Conservation (phyloP, 1,140 invertebrate species). For the Tenebrio molitor region DNA sequence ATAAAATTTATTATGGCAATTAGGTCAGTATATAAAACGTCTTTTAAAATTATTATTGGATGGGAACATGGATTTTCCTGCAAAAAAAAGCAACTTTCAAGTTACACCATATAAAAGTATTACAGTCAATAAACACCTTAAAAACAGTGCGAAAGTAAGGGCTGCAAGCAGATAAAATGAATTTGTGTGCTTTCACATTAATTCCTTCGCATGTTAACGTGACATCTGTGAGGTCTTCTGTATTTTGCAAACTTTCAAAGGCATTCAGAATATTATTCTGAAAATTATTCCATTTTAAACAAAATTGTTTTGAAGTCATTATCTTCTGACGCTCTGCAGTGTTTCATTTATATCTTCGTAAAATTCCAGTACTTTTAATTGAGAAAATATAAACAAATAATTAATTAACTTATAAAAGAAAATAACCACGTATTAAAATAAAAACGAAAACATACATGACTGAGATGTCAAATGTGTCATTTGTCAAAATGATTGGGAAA, state of each 20-base stretch:
- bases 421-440: slow-evolving; percentile 38
- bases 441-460: slow-evolving; percentile 27
- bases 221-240: slow-evolving; percentile 74
- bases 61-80: slow-evolving; percentile 87
- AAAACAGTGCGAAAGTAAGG: slow-evolving; percentile 69
- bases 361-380: neutral
- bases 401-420: slow-evolving; percentile 25
- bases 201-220: slow-evolving; percentile 74
- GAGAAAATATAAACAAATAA: slow-evolving; percentile 26
- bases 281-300: slow-evolving; percentile 77
- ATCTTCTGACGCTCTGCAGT: slow-evolving; percentile 31
- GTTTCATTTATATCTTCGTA: slow-evolving; percentile 2
- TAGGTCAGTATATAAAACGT: slow-evolving; percentile 77
- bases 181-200: slow-evolving; percentile 69
- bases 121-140: slow-evolving; percentile 60
- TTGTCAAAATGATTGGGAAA: neutral
- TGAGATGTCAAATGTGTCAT: slow-evolving; percentile 14
- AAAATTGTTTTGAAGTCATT: slow-evolving; percentile 70
- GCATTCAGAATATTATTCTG: slow-evolving; percentile 71
- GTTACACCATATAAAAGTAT: slow-evolving; percentile 9
- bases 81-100: slow-evolving; percentile 48
- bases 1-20: slow-evolving; percentile 81
- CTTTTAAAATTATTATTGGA: slow-evolving; percentile 85
- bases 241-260: slow-evolving; percentile 70
- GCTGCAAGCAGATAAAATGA: slow-evolving; percentile 70